A percentile compares a stretch with the other conserved stretches of the same genome.
These are phyloP conservation scores for Erpobdella octoculata DNA, from an alignment of 2,888 invertebrate species.

Conservation along the genomic window DNA sequence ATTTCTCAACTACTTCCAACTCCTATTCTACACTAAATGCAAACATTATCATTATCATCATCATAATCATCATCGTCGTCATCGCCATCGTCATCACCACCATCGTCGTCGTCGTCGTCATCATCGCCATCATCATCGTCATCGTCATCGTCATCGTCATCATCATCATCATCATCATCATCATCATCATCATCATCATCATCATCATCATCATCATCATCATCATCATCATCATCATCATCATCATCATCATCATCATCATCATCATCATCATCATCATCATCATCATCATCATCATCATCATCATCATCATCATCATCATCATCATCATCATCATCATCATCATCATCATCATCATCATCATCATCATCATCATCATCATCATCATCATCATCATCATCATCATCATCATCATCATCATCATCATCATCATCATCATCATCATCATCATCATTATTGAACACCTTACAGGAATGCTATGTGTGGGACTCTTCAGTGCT, in stretches of 20 bases:
- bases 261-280: slow-evolving; percentile 3
- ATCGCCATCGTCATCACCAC: too few relatives aligned
- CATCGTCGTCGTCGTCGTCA: too few relatives aligned
- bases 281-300: background rate
- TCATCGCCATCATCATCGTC: too few relatives aligned
- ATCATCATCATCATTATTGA: too few relatives aligned
- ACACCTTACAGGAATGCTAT: background rate
- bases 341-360: background rate
- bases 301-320: slow-evolving; percentile 17
- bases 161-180: background rate
- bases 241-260: slow-evolving; percentile 22
- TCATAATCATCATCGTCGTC: too few relatives aligned
- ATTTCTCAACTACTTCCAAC: too few relatives aligned
- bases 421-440: too few relatives aligned
- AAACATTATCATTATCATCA: too few relatives aligned
- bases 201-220: slow-evolving; percentile 21
- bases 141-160: background rate
- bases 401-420: slow-evolving; percentile 11
- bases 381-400: background rate
- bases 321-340: slow-evolving; percentile 6
- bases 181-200: slow-evolving; percentile 23
- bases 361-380: background rate
- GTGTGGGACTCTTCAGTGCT: slow-evolving; percentile 13
- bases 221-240: slow-evolving; percentile 25
- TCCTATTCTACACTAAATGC: too few relatives aligned